Evolutionary conservation across 1,140 invertebrate species (phyloP), one percentile per base, ranked within the genome.

Genomic region (Pogonomyrmex californicus): DNA sequence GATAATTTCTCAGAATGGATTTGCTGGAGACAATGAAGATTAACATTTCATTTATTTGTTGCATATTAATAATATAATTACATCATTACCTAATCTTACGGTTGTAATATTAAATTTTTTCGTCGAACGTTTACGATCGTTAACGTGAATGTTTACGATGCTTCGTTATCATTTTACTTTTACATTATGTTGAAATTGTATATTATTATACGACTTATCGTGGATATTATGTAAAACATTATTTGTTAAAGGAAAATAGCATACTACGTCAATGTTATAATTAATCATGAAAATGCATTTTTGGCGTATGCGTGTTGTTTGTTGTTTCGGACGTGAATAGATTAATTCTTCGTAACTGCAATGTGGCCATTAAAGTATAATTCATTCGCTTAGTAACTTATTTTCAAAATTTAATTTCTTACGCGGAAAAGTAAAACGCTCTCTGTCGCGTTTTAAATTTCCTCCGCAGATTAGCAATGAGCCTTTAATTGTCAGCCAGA

Each of bases 201-300:
- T 23, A 36, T 38, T 38, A 5, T 65, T 65, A 41, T 23, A 23
- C 3, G n/a, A 44, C 14, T 63, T 38, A 63, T 4, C 38, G 9
- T 4, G 9, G n/a, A 66, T 66, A 44, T 66, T 65, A 66, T 17
- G 38, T 30, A 66, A 66, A 66, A 66, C 4, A 1, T 66, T 66
- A 66, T 41, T 23, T 2, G n/a, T 44, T 36, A 36, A 23, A 23
- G 12, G 12, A 62, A 36, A 36, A 14, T 51, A 63, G 49, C 17
- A 10, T 10, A 33, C 10, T 38, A 51, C 33, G 17, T 6, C 33
- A 75, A 12, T 44, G 63, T 56, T 56, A 75, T 9, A 73, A 73
- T 73, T 73, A 73, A 73, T 56, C 51, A 75, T 75, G 49, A 23
- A 73, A 73, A 54, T 73, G 49, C 17, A 38, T 75, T 41, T 23